Evolutionary conservation across 1,140 invertebrate genomes (phyloP), one percentile per base, ranked within the genome.

Genomic region (Bicyclus anynana): DNA sequence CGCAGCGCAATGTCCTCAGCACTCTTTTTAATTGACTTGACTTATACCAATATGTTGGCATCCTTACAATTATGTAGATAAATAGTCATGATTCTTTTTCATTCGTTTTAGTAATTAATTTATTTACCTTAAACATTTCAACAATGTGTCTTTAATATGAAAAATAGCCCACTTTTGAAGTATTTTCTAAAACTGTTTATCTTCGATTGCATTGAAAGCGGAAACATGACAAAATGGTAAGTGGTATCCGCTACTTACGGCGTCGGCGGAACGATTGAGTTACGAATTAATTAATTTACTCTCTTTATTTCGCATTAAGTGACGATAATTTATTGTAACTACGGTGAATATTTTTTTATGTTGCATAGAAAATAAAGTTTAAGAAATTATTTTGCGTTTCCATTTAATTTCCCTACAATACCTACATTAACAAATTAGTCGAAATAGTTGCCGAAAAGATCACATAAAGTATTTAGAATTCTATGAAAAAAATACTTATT

Each of bases 311-410:
- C 62, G 79, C 77, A 83, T 84, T 88, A 86, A 84, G 82, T 86
- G 82, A 84, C 80, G 77, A 80, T 88, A 88, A 88, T 88, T 88
- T 86, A 86, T 88, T 86, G 73, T 86, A 87, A 83, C 83, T 83
- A 87, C 73, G 85, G 86, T 84, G 77, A 72, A 88, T 88, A 88
- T 88, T 88, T 88, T 88, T 88, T 88, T 88, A 88, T 88, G 85
- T 88, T 88, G 85, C 85, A 86, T 88, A 88, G 85, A 88, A 88
- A 88, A 88, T 88, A 88, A 86, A 88, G 80, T 85, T 84, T 88
- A 88, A 88, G 80, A 86, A 86, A 88, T 81, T 81, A 70, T 67
- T 7, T 16, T 64, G n/a, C 5, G 47, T 66, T 72, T 68, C 59
- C 69, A 75, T 73, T 72, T 69, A 68, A 7, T 13, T 29, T n/a